Evolutionary conservation across 2,797 vertebrate genomes (phyloP), one percentile per base, ranked within the genome.

Genomic region (Miichthys miiuy): DNA sequence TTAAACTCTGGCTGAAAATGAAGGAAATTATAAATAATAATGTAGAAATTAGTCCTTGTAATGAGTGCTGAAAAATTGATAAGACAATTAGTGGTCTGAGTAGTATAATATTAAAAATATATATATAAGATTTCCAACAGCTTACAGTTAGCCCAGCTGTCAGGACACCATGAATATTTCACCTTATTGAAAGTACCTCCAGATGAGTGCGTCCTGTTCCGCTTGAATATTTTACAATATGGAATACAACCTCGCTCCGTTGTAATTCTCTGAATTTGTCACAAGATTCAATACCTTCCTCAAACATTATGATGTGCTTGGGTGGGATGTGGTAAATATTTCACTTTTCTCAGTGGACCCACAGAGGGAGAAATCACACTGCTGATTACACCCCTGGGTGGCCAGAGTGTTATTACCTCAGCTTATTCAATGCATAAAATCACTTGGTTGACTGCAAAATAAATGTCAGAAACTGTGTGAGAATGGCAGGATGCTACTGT

Each of bases 121-220:
- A 61, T 76, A 64, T 57, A 16, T 2, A 41, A n/a, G 48, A 63
- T 65, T 72, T 48, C 46, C 16, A 21, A 25, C 23, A 21, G 44
- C 14, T 65, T 25, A 16, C 3, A 27, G 38, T 11, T 10, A 16
- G 47, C 12, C 27, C n/a, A 41, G 60, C 68, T 62, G 67, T 63
- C 44, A 76, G 74, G 52, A 5, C 41, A 23, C 13, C 44, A 63
- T 82, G 56, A 86, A 79, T 84, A 77, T 79, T 82, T 84, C 25
- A 70, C 60, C 34, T 56, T 27, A 72, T 62, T 80, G 58, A 82
- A 80, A 64, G 72, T 52, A 48, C 12, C 58, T 74, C 38, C 54
- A 58, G 41, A 64, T 38, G 27, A 69, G 48, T 3, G 21, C 21
- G 47, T 65, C 61, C 61, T 61, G 50, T 14, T 77, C 58, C 30